Evolutionary conservation across 2,113 vertebrate species (phyloP).

Genomic region (Dicrurus megarhynchus): DNA sequence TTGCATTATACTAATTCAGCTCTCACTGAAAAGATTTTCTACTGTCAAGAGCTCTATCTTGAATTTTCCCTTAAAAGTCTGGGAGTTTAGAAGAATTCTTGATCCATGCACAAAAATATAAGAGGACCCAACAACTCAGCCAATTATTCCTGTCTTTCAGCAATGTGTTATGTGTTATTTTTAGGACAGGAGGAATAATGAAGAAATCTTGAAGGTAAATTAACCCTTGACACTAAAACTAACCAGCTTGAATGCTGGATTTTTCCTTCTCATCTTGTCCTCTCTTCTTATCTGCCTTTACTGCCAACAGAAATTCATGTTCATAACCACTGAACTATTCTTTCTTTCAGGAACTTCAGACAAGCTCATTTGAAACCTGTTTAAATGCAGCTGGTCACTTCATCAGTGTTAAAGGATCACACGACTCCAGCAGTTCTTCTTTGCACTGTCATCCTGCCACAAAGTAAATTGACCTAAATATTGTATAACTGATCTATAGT

Average conservation of each 20-base stretch:
- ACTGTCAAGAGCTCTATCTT: not conserved
- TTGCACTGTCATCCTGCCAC: constrained; percentile 4
- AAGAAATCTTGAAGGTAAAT: not conserved
- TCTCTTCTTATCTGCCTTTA: not conserved
- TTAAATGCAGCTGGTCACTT: not conserved
- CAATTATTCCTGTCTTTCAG: not conserved
- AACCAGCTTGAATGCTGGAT: not conserved
- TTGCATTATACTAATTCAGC: not conserved
- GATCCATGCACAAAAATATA: not conserved
- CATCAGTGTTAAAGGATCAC: not conserved
- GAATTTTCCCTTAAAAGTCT: not conserved
- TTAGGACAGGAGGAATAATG: not conserved
- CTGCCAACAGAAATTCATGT: not conserved
- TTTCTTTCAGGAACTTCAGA: not conserved
- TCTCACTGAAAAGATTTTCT: not conserved
- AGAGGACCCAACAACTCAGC: not conserved
- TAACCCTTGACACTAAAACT: not conserved
- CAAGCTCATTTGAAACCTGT: not conserved
- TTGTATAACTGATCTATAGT: constrained; percentile 9
- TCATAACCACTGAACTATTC: not conserved
- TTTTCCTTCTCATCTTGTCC: not conserved
- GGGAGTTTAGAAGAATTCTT: not conserved
- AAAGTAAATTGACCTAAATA: constrained; percentile 54
- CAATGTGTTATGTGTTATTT: not conserved
- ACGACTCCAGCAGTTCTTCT: not conserved